These are phyloP conservation scores for Zaprionus camerounensis DNA, from an alignment of 1,140 invertebrate genomes.

Conservation along the genomic window DNA sequence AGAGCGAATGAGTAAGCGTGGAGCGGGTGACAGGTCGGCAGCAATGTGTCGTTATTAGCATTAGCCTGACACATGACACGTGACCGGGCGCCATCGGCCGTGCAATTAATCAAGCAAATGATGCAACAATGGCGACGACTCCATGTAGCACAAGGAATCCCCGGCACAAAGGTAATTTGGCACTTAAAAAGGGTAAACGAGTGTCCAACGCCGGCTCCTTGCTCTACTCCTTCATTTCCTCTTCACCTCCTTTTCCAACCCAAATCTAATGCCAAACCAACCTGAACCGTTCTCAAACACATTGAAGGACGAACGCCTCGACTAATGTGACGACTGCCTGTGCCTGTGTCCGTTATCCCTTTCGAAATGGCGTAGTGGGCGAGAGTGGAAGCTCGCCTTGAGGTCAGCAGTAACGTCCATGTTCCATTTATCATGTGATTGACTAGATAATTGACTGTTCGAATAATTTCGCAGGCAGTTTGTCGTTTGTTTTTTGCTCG, in stretches of 20 bases:
- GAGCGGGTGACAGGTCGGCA: background rate
- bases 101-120: conserved; percentile 76
- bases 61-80: conserved; percentile 46
- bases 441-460: conserved; percentile 75
- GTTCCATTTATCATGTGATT: conserved; percentile 79
- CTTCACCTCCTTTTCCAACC: background rate
- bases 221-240: too few relatives aligned
- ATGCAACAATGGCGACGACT: conserved; percentile 43
- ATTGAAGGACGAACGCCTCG: conserved; percentile 29
- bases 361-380: background rate
- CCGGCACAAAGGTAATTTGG: conserved; percentile 69
- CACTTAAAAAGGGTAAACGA: conserved; percentile 76
- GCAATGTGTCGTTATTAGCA: conserved; percentile 31
- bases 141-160: conserved; percentile 5
- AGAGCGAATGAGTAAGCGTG: too few relatives aligned
- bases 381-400: background rate
- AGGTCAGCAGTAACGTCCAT: conserved; percentile 45
- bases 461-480: conserved; percentile 35
- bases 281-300: conserved; percentile 41
- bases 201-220: background rate
- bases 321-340: conserved; percentile 52
- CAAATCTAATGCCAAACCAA: conserved; percentile 3
- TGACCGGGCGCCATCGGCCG: conserved; percentile 30
- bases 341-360: conserved; percentile 10
- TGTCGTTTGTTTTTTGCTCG: conserved; percentile 2